Conservation (phyloP, 2,888 invertebrate genomes). For the Patella ulyssiponensis region DNA sequence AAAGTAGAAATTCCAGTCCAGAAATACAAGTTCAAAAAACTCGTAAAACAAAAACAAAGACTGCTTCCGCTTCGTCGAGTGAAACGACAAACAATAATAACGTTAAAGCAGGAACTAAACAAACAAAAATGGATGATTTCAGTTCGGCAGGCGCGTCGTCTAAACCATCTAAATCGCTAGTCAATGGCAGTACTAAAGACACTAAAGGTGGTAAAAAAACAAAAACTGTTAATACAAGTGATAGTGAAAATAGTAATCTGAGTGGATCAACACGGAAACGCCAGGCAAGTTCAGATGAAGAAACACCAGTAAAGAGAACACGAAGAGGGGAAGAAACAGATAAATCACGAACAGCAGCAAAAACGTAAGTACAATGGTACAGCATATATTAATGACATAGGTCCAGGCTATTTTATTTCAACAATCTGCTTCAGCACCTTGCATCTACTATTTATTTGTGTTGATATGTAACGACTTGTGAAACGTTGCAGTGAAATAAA, state of each 20-base stretch:
- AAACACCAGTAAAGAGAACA: conserved; percentile 15
- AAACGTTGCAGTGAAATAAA: no score
- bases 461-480: no score
- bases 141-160: conserved; percentile 31
- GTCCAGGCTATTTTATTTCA: no score
- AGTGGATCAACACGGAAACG: conserved; percentile 27
- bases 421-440: no score
- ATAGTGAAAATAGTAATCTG: conserved; percentile 24
- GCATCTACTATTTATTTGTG: no score
- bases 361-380: conserved; percentile 7
- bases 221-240: conserved; percentile 23
- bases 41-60: conserved; percentile 17
- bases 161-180: conserved; percentile 30
- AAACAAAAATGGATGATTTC: conserved; percentile 50
- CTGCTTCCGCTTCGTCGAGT: conserved; percentile 29
- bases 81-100: conserved; percentile 30
- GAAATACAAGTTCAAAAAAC: neutral
- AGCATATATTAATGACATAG: neutral
- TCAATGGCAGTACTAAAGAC: conserved; percentile 35
- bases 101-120: conserved; percentile 45
- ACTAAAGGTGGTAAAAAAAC: conserved; percentile 29
- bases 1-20: neutral
- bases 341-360: conserved; percentile 17
- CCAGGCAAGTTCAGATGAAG: conserved; percentile 30
- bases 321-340: conserved; percentile 18